Evolutionary conservation across 2,797 vertebrate species (phyloP).

Genomic region (Mormyrus proboscirostris): DNA sequence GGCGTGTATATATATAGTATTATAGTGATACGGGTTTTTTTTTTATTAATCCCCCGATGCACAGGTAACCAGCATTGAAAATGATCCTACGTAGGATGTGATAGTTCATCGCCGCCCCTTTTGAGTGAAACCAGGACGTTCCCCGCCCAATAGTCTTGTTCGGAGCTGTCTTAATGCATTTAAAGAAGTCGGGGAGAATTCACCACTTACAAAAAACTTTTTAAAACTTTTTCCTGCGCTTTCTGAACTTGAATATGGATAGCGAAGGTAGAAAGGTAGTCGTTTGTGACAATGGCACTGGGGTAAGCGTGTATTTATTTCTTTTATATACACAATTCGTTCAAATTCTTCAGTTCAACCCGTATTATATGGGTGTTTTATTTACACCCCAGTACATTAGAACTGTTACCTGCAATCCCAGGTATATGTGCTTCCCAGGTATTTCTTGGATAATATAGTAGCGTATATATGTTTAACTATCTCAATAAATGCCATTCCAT

Average conservation of each 20-base stretch:
- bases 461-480: background rate
- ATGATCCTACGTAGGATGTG: background rate
- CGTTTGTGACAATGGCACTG: constrained; percentile 72
- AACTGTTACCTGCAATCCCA: background rate
- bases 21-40: background rate
- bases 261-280: constrained; percentile 64
- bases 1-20: background rate
- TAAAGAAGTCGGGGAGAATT: background rate
- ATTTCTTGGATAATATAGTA: background rate
- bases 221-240: background rate
- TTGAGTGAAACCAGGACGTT: background rate
- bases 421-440: background rate
- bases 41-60: background rate
- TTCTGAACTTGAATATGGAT: constrained; percentile 52
- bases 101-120: background rate
- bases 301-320: constrained; percentile 50
- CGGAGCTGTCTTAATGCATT: background rate
- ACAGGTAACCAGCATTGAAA: background rate
- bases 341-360: background rate
- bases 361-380: background rate
- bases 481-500: background rate
- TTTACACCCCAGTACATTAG: background rate
- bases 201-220: background rate
- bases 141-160: background rate
- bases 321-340: background rate